These are phyloP conservation scores for Sitta europaea DNA, from an alignment of 2,113 vertebrate genomes.

Conservation along the genomic window DNA sequence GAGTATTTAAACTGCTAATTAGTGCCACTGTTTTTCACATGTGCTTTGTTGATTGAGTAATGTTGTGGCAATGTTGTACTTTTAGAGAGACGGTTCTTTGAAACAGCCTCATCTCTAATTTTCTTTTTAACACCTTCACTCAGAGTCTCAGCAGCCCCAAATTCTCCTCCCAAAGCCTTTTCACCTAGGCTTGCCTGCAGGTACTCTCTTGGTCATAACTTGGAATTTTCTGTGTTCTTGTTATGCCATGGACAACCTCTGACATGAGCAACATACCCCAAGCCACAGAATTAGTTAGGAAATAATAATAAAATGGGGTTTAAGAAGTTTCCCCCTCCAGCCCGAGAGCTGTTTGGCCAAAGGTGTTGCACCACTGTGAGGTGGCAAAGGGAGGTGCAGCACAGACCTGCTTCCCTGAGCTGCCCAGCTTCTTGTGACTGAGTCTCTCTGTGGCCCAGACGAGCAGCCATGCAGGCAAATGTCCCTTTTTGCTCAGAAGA, in stretches of 20 bases:
- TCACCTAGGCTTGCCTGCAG: not conserved
- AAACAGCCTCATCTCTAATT: not conserved
- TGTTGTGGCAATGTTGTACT: not conserved
- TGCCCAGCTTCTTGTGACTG: not conserved
- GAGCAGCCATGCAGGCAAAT: not conserved
- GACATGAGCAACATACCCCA: not conserved
- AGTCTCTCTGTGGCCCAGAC: not conserved
- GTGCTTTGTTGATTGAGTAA: not conserved
- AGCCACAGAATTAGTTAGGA: not conserved
- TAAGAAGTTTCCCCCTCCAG: not conserved
- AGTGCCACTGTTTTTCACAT: not conserved
- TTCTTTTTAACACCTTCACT: not conserved
- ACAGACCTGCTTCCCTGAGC: not conserved
- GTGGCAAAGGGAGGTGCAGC: not conserved
- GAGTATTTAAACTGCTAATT: not conserved
- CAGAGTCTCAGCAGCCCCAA: not conserved
- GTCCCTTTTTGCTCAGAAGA: not conserved
- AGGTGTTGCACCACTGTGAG: not conserved
- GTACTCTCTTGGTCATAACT: not conserved
- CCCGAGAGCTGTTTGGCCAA: not conserved
- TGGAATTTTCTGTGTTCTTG: not conserved
- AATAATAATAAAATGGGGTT: not conserved
- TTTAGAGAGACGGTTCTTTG: not conserved
- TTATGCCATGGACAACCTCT: not conserved
- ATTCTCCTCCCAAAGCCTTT: not conserved